Evolutionary conservation across 2,888 invertebrate genomes (phyloP).

Genomic region (Sicus ferrugineus): DNA sequence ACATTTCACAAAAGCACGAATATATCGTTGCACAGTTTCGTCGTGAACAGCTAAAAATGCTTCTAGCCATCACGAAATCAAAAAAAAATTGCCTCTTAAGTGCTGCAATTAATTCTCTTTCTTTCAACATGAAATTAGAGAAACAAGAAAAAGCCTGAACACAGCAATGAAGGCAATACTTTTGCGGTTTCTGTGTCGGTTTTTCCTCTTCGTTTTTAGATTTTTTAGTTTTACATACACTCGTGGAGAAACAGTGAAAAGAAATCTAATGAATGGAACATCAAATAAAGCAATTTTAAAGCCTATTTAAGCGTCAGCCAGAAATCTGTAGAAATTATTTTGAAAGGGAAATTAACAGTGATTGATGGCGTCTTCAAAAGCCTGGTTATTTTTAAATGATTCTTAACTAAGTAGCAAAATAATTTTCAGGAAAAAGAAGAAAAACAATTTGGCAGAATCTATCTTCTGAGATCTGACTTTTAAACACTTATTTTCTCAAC

Average conservation of each 20-base stretch:
- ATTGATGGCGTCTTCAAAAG: not conserved
- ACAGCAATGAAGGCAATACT: no score
- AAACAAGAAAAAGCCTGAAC: not conserved
- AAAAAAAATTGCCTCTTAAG: not conserved
- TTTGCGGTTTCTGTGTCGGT: not conserved
- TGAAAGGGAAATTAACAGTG: slow-evolving; percentile 7
- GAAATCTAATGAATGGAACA: no score
- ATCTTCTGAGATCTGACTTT: no score
- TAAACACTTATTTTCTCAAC: no score
- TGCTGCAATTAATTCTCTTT: slow-evolving; percentile 3
- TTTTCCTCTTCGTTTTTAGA: no score
- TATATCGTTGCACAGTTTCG: no score
- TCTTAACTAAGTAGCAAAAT: no score
- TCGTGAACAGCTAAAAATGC: no score
- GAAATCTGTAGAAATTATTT: not conserved
- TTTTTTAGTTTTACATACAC: no score
- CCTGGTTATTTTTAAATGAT: not conserved
- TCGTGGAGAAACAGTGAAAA: not conserved
- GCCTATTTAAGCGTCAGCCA: slow-evolving; percentile 3
- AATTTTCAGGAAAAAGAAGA: no score
- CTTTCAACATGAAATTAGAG: not conserved
- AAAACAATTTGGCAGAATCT: no score
- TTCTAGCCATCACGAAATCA: not conserved
- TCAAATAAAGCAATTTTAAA: not conserved
- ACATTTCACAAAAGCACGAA: no score